Evolutionary conservation across 2,888 invertebrate species (phyloP).

Genomic region (Diarsia rubi): DNA sequence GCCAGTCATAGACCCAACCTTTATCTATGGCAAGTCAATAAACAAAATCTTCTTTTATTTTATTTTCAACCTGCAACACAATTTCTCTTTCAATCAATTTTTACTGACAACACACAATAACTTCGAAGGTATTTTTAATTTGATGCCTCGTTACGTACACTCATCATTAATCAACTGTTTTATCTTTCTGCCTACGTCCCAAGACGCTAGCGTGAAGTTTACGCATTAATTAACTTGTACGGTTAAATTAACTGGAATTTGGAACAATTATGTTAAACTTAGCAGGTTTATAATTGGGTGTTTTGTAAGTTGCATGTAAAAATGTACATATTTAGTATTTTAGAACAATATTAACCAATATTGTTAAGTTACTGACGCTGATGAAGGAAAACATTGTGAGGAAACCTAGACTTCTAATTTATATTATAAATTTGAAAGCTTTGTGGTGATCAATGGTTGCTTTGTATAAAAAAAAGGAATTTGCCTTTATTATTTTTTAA

Average conservation of each 20-base stretch:
- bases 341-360: neutral
- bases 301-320: neutral
- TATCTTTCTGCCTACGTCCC: slow-evolving; percentile 18
- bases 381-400: too few species aligned
- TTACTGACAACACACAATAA: slow-evolving; percentile 36
- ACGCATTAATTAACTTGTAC: slow-evolving; percentile 42
- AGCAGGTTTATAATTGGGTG: slow-evolving; percentile 8
- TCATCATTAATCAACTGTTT: slow-evolving; percentile 41
- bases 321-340: neutral
- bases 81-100: slow-evolving; percentile 32
- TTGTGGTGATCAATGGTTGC: too few species aligned
- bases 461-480: too few species aligned
- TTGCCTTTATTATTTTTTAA: too few species aligned
- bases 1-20: neutral
- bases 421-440: too few species aligned
- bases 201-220: slow-evolving; percentile 37
- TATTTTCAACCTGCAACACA: slow-evolving; percentile 2
- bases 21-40: neutral
- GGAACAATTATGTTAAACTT: slow-evolving; percentile 39
- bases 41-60: slow-evolving; percentile 9
- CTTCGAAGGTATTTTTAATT: slow-evolving; percentile 54
- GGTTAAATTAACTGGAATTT: slow-evolving; percentile 35
- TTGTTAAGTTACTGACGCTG: too few species aligned
- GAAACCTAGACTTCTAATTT: too few species aligned
- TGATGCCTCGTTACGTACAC: slow-evolving; percentile 45